phyloP scores from a whole-genome alignment of 1,140 invertebrate species.

The Penaeus chinensis region DNA sequence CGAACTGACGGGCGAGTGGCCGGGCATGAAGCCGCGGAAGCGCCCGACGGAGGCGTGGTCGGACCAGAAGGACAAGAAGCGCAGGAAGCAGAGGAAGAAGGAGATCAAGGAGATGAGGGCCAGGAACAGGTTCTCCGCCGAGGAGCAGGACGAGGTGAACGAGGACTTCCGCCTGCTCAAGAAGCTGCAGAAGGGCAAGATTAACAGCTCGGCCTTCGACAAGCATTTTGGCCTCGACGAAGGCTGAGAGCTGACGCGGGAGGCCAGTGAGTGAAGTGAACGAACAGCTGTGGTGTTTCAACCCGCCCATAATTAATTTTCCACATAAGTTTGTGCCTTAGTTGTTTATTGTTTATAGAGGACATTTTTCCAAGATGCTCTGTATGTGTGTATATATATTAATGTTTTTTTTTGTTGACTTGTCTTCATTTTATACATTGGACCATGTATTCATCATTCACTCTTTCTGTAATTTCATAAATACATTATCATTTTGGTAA shows the following conservation, averaged over 20 bases:
- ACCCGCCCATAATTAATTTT: too few species aligned
- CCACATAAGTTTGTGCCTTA: too few species aligned
- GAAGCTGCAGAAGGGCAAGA: slow-evolving; percentile 88
- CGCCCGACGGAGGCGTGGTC: slow-evolving; percentile 83
- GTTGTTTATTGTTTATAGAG: too few species aligned
- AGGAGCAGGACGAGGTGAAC: slow-evolving; percentile 69
- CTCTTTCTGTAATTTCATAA: too few species aligned
- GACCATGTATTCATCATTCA: too few species aligned
- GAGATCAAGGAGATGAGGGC: slow-evolving; percentile 74
- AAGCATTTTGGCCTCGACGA: slow-evolving; percentile 56
- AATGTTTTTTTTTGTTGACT: too few species aligned
- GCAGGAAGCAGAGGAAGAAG: slow-evolving; percentile 75
- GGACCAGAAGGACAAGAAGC: slow-evolving; percentile 76
- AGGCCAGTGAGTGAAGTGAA: background rate
- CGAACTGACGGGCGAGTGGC: slow-evolving; percentile 82
- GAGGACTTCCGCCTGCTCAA: slow-evolving; percentile 85
- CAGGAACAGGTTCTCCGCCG: slow-evolving; percentile 69
- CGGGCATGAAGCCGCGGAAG: slow-evolving; percentile 74
- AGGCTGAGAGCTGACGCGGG: slow-evolving; percentile 13
- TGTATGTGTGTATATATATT: too few species aligned
- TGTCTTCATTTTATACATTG: too few species aligned
- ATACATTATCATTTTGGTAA: too few species aligned
- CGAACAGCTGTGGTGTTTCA: too few species aligned
- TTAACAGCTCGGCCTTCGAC: slow-evolving; percentile 64
- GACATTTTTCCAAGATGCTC: too few species aligned